Base-by-base conservation (phyloP, 2,113 vertebrate species). In the Echinops telfairi region DNA sequence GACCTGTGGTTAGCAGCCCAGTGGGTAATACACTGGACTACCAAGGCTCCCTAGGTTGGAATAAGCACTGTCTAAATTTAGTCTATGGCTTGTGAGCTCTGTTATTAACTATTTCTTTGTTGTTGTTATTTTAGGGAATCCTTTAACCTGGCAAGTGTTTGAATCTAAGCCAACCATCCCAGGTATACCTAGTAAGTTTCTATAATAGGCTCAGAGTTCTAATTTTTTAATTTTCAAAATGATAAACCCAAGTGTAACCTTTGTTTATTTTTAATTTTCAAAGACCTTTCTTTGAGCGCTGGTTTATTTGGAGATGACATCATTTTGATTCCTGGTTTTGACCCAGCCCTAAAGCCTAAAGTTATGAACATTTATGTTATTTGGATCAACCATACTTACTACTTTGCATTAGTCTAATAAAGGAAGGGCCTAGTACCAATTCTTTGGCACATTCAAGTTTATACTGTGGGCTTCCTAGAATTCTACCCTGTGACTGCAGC, bases 101-200 rank as follows among this genome's bases (percentile, higher is more conserved):
- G 29, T 86, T 73, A 80, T 57, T 89, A 62, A 93, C 82, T 86
- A 19, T 86, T 87, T 58, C 7, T 96, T 27, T 53, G 47, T 53
- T 47, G 43, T 81, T 91, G 36, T 40, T 83, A 15, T 98, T 97
- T 92, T 96, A 99, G 99, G 97, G 80, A 94, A 58, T n/a, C n/a
- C 60, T 92, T 17, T 97, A 43, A 79, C 95, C 14, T 97, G 98
- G 14, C 98, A 97, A 82, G 90, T 95, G 23, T 91, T 96, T 89
- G 99, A 98, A 88, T 68, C 96, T 85, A 99, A 99, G 96, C 40
- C 95, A 92, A 38, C 79, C 79, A 68, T 64, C n/a, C 92, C 97
- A 43, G 84, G 96, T 6, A 29, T 96, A 71, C 94, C 96, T 0
- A 98, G 99, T 99, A 97, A 98, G 99, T 98, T 88, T 94, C 88